A percentile compares a stretch with the other conserved stretches of the same genome.
Evolutionary conservation across 2,113 vertebrate genomes (phyloP).

Genomic region (Sardina pilchardus): DNA sequence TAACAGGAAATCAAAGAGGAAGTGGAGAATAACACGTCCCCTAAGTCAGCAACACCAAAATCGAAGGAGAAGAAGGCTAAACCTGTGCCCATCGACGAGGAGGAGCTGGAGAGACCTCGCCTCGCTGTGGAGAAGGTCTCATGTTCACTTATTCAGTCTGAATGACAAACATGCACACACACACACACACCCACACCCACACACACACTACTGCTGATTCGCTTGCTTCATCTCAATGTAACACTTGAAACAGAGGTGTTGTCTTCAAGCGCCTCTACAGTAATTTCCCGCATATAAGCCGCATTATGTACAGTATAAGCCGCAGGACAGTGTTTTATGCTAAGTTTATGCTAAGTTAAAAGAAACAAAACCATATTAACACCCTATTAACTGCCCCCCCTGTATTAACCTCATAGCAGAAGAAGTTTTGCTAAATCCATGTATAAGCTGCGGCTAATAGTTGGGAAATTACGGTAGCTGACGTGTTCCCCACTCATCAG

Average conservation of each 20-base stretch:
- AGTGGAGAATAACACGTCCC: not conserved
- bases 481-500: constrained; percentile 7
- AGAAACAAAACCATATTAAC: too few relatives aligned
- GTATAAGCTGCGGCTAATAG: too few relatives aligned
- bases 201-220: not conserved
- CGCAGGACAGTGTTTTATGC: too few relatives aligned
- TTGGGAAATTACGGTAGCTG: too few relatives aligned
- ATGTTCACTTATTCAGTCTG: not conserved
- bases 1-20: not conserved
- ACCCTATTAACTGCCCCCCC: too few relatives aligned
- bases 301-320: too few relatives aligned
- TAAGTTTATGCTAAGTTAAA: too few relatives aligned
- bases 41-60: not conserved
- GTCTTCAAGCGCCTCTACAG: not conserved
- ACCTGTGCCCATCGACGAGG: constrained; percentile 28
- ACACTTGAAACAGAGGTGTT: too few relatives aligned
- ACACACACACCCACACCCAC: not conserved
- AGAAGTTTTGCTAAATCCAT: too few relatives aligned
- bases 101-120: constrained; percentile 37
- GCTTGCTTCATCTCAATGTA: too few relatives aligned
- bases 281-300: too few relatives aligned
- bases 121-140: constrained; percentile 41
- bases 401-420: too few relatives aligned
- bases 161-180: constrained; percentile 1
- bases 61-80: not conserved